Evolutionary conservation across 2,113 vertebrate genomes (phyloP), one percentile per base, ranked within the genome.

Genomic region (Pluvianellus socialis): DNA sequence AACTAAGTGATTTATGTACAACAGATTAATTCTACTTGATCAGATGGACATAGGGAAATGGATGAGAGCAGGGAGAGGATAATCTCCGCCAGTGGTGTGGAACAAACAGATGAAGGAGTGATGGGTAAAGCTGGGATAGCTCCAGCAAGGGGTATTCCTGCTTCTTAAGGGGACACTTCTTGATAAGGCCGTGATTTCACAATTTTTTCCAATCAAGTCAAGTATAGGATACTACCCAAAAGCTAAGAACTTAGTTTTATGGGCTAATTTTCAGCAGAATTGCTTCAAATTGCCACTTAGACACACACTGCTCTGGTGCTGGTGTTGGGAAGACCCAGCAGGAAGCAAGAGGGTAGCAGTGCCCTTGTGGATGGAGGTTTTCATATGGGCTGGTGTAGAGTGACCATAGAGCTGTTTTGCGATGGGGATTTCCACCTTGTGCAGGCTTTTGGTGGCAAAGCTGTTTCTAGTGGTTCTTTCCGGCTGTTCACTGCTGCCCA

Each of bases 291-390:
- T 68, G 66, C 20, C 47, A 6, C 53, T 82, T 6, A 5, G 12
- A 14, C 59, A 55, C 8, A 14, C 22, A 16, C 17, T n/a, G 15
- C 30, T 66, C 33, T 52, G 33, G 8, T 47, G 22, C 28, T 17
- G 3, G 61, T 52, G 62, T 75, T 30, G 26, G 50, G 50, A 92
- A 68, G 62, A 44, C 38, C 38, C 38, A 35, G 21, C 22, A 47
- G 74, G 68, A 80, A 80, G 28, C 3, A 1, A 45, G 62, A 52
- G 73, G 18, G 9, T 32, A 10, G 42, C 52, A 74, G 28, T 28
- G 42, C 28, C 55, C 33, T 0, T 0, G 12, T 3, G 1, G 24
- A 21, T 21, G 33, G 28, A 30, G 5, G 5, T 67, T 90, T 91
- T 70, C 33, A 0, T 0, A 1, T 80, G 50, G 52, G 11, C 59